Conservation (phyloP, 2,888 invertebrate genomes). For the Drosophila mimetica region DNA sequence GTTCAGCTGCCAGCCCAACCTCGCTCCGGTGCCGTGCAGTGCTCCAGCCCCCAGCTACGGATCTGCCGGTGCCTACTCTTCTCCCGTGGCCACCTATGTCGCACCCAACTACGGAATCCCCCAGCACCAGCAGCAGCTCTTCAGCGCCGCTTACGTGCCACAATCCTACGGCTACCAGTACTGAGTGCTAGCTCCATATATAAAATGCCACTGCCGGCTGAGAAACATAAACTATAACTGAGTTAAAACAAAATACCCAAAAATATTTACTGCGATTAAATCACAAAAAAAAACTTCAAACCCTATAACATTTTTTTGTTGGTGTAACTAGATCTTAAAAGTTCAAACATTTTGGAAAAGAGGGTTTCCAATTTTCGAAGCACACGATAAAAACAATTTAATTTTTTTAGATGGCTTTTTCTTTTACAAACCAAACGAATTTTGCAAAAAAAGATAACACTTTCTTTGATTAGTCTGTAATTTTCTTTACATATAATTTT, state of each 20-base stretch:
- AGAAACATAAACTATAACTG: constrained; percentile 34
- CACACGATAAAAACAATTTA: no score
- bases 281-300: constrained; percentile 9
- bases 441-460: no score
- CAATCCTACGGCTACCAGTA: constrained; percentile 64
- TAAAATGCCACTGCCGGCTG: constrained; percentile 12
- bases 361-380: no score
- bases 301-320: no score
- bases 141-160: constrained; percentile 60
- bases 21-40: constrained; percentile 77
- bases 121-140: constrained; percentile 62
- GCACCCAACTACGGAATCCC: constrained; percentile 74
- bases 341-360: no score
- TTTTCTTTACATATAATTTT: no score
- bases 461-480: no score
- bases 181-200: constrained; percentile 36
- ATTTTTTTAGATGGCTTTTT: no score
- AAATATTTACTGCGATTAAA: constrained; percentile 49
- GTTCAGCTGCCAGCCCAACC: constrained; percentile 78
- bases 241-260: constrained; percentile 51
- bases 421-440: no score
- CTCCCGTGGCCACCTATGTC: constrained; percentile 71
- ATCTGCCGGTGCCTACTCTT: constrained; percentile 76
- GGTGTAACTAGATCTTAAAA: no score
- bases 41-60: constrained; percentile 64